Percentiles rank a stretch among this genome's conserved stretches.
Evolutionary conservation across 2,888 invertebrate species (phyloP).

Genomic region (Portevinia maculata): DNA sequence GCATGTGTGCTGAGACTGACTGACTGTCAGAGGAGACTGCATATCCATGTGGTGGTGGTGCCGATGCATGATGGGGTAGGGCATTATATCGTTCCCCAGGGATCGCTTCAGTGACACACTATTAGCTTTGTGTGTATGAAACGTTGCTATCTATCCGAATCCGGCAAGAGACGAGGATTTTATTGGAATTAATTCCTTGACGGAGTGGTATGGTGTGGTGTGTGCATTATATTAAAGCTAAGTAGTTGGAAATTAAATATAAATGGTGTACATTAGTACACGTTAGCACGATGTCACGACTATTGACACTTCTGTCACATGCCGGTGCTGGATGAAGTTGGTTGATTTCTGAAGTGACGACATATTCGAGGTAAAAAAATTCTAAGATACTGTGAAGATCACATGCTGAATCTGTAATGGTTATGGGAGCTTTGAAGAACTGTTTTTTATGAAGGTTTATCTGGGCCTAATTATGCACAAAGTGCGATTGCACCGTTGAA

Average conservation of each 20-base stretch:
- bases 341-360: slow-evolving; percentile 65
- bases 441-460: slow-evolving; percentile 30
- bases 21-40: slow-evolving; percentile 23
- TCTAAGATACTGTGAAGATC: slow-evolving; percentile 28
- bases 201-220: slow-evolving; percentile 57
- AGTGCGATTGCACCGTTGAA: background rate
- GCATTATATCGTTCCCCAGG: slow-evolving; percentile 81
- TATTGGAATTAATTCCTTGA: slow-evolving; percentile 77
- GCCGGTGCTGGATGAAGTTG: slow-evolving; percentile 68
- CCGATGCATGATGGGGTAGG: slow-evolving; percentile 75
- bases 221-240: slow-evolving; percentile 70
- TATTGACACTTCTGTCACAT: slow-evolving; percentile 74
- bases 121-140: slow-evolving; percentile 67
- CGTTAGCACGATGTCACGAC: slow-evolving; percentile 72
- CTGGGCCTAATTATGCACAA: slow-evolving; percentile 18
- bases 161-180: slow-evolving; percentile 65
- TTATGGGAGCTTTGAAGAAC: slow-evolving; percentile 12
- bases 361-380: slow-evolving; percentile 4
- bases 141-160: slow-evolving; percentile 40
- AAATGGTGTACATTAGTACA: slow-evolving; percentile 75
- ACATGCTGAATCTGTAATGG: slow-evolving; percentile 41
- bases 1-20: slow-evolving; percentile 9
- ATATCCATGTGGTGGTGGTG: slow-evolving; percentile 46
- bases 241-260: slow-evolving; percentile 72
- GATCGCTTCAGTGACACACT: slow-evolving; percentile 79